Percentiles rank a stretch among this genome's conserved stretches.
Evolutionary conservation across 2,888 invertebrate genomes (phyloP).

Genomic region (Hirtodrosophila duncani): DNA sequence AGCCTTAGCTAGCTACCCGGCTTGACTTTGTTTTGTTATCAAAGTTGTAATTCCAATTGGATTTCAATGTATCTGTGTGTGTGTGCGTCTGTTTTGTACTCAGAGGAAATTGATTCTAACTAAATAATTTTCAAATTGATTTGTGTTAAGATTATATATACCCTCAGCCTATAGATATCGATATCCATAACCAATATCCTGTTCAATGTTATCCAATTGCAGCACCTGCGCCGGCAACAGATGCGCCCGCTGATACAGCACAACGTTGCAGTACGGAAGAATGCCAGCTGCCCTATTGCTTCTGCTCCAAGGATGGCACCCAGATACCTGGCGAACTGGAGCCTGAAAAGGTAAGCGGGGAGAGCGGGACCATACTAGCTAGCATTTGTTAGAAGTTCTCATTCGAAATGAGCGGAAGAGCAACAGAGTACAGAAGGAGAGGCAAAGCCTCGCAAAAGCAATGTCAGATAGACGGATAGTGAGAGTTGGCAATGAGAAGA

Average conservation of each 20-base stretch:
- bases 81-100: no score
- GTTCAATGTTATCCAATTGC: conserved; percentile 58
- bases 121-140: conserved; percentile 59
- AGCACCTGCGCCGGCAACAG: conserved; percentile 91
- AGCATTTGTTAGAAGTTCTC: no score
- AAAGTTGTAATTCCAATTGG: no score
- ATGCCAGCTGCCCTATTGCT: conserved; percentile 92
- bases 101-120: conserved; percentile 48
- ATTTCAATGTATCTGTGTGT: no score
- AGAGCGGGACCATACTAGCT: no score
- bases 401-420: no score
- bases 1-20: neutral
- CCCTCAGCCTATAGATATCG: no score
- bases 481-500: no score
- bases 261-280: conserved; percentile 86
- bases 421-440: no score
- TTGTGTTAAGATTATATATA: conserved; percentile 16
- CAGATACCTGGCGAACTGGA: conserved; percentile 90
- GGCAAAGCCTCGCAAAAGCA: no score
- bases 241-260: conserved; percentile 88
- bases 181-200: no score
- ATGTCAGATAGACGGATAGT: no score
- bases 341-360: conserved; percentile 86
- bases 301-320: conserved; percentile 94
- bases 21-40: conserved; percentile 12